phyloP scores from a whole-genome alignment of 2,888 invertebrate species.

The Nasonovia ribisnigri region DNA sequence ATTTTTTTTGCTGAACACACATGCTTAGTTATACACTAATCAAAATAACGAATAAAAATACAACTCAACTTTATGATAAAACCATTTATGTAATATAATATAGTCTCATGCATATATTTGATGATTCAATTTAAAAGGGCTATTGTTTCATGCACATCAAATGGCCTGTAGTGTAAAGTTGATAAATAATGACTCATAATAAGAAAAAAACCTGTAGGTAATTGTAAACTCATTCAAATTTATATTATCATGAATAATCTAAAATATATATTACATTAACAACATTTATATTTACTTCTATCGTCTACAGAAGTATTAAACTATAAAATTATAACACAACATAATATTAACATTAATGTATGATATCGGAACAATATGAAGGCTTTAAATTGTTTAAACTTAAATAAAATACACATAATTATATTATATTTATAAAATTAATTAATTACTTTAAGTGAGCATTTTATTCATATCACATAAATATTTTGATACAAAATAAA shows the following conservation, averaged over 20 bases:
- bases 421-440: not conserved
- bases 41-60: not conserved
- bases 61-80: slow-evolving; percentile 30
- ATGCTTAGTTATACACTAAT: slow-evolving; percentile 33
- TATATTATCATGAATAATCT: slow-evolving; percentile 42
- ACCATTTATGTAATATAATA: not conserved
- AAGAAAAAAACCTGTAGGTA: not conserved
- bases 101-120: slow-evolving; percentile 30
- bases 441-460: slow-evolving; percentile 32
- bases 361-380: not conserved
- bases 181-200: slow-evolving; percentile 13
- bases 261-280: slow-evolving; percentile 29
- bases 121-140: not conserved
- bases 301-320: slow-evolving; percentile 5
- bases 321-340: slow-evolving; percentile 4
- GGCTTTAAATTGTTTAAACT: not conserved
- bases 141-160: slow-evolving; percentile 37
- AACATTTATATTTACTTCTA: not conserved
- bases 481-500: slow-evolving; percentile 36
- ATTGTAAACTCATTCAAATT: not conserved
- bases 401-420: slow-evolving; percentile 34
- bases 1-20: slow-evolving; percentile 34
- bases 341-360: not conserved
- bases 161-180: not conserved
- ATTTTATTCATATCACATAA: slow-evolving; percentile 8